Conservation (phyloP, 2,888 invertebrate genomes). For the Pocota personata region DNA sequence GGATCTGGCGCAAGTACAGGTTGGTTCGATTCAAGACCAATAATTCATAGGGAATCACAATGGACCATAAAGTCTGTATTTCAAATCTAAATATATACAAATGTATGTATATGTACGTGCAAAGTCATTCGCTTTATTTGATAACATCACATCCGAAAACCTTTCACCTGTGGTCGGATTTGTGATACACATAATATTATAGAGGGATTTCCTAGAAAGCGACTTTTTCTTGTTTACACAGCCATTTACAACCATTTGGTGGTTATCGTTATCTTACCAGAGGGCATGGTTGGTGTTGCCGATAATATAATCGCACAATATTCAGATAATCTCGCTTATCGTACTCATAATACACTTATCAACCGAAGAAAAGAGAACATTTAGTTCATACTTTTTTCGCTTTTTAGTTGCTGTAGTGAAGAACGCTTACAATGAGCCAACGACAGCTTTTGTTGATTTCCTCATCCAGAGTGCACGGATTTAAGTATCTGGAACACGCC, state of each 20-base stretch:
- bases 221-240: too few species aligned
- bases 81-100: too few species aligned
- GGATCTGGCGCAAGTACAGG: too few species aligned
- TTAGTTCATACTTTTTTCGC: not conserved
- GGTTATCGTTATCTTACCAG: not conserved
- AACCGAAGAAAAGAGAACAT: not conserved
- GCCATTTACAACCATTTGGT: not conserved
- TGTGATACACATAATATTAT: too few species aligned
- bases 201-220: too few species aligned
- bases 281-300: not conserved
- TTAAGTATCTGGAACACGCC: constrained; percentile 87
- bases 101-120: too few species aligned
- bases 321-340: constrained; percentile 35
- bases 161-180: too few species aligned
- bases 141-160: too few species aligned
- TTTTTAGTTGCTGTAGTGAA: not conserved
- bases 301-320: not conserved
- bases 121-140: too few species aligned
- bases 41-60: too few species aligned
- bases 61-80: too few species aligned
- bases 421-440: constrained; percentile 71
- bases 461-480: constrained; percentile 88
- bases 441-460: constrained; percentile 87
- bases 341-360: not conserved
- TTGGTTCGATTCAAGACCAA: too few species aligned